Base-by-base conservation (phyloP, 1,140 invertebrate species). In the Batillaria attramentaria region DNA sequence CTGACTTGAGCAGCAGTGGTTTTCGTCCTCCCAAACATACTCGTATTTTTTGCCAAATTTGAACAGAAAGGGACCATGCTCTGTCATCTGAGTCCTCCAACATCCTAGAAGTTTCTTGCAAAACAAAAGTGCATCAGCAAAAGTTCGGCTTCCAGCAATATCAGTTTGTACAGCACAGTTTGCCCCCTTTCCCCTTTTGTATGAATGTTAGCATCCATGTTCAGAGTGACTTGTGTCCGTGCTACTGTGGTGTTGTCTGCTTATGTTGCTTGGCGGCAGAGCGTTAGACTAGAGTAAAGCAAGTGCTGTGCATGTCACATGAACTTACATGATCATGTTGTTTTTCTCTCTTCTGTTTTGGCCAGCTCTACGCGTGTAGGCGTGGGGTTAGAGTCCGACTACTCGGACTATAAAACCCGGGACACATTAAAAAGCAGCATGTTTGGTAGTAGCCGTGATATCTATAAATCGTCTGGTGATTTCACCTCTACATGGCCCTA, bases 401-500 rank as follows among this genome's bases (percentile, higher is more conserved):
- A 60, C 73, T 46, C 72, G 35, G 77, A 80, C 41, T 62, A 79
- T 77, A 82, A 72, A 57, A 62, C 65, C 54, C 73, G 68, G 79
- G 80, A 81, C 72, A n/a, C n/a, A n/a, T 79, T 79, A 75, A 80
- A 80, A 79, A 74, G 72, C 72, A 82, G 77, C 79, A 72, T 82
- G 74, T 82, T 74, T 69, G 66, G 70, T 72, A 83, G 68, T 81
- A 79, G 80, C 62, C 70, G 60, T 74, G 72, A 77, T 79, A 79
- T 79, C 65, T 70, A 78, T 79, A 81, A 70, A 72, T 43, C 76
- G 37, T 57, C 66, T 78, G 68, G 54, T 66, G 77, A 80, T 57
- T 74, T 65, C 46, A 69, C 72, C n/a, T 72, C 77, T 62, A 69
- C 79, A 31, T 85, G 84, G 84, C 82, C 84, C 60, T 82, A 85